These are phyloP conservation scores for Hylomyscus alleni DNA, from an alignment of 2,797 vertebrate species.

Conservation along the genomic window DNA sequence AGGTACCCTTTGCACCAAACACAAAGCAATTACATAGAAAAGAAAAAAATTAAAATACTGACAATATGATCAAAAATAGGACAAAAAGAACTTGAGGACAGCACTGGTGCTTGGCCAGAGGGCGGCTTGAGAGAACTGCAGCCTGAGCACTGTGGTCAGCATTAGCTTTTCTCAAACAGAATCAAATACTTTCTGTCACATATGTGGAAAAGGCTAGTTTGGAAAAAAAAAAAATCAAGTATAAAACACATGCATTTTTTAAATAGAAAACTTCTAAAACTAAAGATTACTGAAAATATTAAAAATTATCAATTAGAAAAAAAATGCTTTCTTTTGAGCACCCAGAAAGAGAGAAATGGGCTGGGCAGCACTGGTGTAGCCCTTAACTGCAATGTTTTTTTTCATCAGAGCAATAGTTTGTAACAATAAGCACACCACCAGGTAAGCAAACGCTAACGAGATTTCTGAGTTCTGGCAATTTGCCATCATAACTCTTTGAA, in stretches of 20 bases:
- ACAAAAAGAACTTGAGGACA: conserved; percentile 6
- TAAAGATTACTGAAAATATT: conserved; percentile 40
- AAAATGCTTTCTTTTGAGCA: neutral
- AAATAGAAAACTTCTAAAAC: conserved; percentile 57
- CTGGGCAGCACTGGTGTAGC: neutral
- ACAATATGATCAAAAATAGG: conserved; percentile 38
- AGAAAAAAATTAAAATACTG: conserved; percentile 14
- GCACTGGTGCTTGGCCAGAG: neutral
- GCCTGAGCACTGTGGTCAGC: neutral
- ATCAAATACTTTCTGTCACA: neutral
- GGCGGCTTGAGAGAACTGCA: neutral
- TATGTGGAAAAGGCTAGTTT: conserved; percentile 34
- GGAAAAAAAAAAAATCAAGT: conserved; percentile 34
- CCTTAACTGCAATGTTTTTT: neutral
- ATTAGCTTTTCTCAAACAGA: neutral
- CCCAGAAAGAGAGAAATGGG: neutral
- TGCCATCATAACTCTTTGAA: conserved; percentile 41
- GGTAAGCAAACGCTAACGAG: neutral
- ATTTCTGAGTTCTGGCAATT: conserved; percentile 52
- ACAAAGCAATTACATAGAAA: conserved; percentile 46
- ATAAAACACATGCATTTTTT: neutral
- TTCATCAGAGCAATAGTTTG: conserved; percentile 38
- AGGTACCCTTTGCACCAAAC: conserved; percentile 44
- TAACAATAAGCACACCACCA: neutral
- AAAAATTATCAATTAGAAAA: conserved; percentile 34